These are phyloP conservation scores for Drosophila flavopinicola DNA, from an alignment of 2,888 invertebrate genomes.

Conservation along the genomic window DNA sequence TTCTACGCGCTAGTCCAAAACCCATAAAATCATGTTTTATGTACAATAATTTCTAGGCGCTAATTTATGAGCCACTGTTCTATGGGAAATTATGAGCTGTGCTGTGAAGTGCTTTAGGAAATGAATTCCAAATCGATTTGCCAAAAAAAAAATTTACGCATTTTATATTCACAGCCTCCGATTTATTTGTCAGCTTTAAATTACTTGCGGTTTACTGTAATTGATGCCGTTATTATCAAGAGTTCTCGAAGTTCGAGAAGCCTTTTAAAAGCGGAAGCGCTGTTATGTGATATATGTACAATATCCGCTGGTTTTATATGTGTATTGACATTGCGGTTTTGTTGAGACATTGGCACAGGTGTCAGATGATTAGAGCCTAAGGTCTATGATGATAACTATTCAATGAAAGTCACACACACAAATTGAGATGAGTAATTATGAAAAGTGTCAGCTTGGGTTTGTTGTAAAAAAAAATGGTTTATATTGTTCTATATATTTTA, in stretches of 20 bases:
- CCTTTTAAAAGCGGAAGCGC: conserved; percentile 53
- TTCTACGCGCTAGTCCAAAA: conserved; percentile 38
- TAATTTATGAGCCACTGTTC: conserved; percentile 52
- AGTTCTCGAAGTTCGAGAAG: conserved; percentile 32
- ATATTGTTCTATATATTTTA: no score
- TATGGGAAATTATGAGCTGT: conserved; percentile 37
- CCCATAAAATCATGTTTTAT: conserved; percentile 68
- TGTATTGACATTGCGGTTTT: conserved; percentile 58
- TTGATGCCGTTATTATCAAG: conserved; percentile 9
- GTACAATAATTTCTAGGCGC: conserved; percentile 31
- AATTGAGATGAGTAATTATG: not conserved
- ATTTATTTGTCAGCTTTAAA: conserved; percentile 12
- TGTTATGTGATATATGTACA: conserved; percentile 39
- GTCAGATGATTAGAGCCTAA: conserved; percentile 34
- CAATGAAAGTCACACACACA: not conserved
- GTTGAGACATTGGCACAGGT: conserved; percentile 60
- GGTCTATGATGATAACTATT: not conserved
- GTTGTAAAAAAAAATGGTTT: no score
- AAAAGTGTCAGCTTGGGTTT: no score
- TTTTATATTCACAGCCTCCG: conserved; percentile 7
- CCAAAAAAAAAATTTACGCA: conserved; percentile 14
- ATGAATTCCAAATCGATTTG: conserved; percentile 34
- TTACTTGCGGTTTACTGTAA: conserved; percentile 37
- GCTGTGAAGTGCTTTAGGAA: conserved; percentile 2
- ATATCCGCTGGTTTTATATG: conserved; percentile 8